Conservation (phyloP, 2,113 vertebrate genomes). For the Anser cygnoides region DNA sequence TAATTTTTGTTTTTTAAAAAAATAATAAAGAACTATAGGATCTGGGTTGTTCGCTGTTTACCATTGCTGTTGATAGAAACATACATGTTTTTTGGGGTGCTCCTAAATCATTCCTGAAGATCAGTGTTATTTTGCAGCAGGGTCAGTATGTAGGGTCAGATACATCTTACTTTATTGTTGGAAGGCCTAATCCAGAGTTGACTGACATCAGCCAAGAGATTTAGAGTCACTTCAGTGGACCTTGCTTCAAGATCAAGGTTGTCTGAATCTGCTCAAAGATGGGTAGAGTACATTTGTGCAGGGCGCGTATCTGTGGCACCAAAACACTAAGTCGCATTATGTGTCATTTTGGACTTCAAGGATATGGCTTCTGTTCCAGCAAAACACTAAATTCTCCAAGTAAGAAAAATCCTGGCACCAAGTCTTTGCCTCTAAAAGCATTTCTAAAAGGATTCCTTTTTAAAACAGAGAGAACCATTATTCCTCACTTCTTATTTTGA, state of each 20-base stretch:
- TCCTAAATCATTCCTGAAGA: not conserved
- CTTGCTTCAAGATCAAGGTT: not conserved
- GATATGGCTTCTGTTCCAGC: not conserved
- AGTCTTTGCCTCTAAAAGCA: slow-evolving; percentile 22
- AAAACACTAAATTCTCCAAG: slow-evolving; percentile 11
- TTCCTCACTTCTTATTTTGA: slow-evolving; percentile 38
- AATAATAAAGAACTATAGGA: not conserved
- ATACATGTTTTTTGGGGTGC: not conserved
- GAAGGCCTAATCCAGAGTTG: not conserved
- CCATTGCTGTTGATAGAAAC: not conserved
- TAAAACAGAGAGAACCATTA: not conserved
- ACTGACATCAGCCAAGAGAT: not conserved
- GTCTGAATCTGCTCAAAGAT: not conserved
- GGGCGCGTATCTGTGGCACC: not conserved
- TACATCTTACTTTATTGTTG: not conserved
- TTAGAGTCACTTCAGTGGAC: not conserved
- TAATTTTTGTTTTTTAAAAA: not conserved
- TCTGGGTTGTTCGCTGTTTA: not conserved
- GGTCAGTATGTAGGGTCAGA: not conserved
- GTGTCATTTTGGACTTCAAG: not conserved
- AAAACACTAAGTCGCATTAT: not conserved
- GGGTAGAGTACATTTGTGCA: not conserved
- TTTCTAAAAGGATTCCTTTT: slow-evolving; percentile 31
- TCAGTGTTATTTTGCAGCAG: not conserved
- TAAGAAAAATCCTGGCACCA: not conserved